Percentiles rank a stretch among this genome's conserved stretches.
phyloP scores from a whole-genome alignment of 2,888 invertebrate species.

The Phyllotreta cruciferae region DNA sequence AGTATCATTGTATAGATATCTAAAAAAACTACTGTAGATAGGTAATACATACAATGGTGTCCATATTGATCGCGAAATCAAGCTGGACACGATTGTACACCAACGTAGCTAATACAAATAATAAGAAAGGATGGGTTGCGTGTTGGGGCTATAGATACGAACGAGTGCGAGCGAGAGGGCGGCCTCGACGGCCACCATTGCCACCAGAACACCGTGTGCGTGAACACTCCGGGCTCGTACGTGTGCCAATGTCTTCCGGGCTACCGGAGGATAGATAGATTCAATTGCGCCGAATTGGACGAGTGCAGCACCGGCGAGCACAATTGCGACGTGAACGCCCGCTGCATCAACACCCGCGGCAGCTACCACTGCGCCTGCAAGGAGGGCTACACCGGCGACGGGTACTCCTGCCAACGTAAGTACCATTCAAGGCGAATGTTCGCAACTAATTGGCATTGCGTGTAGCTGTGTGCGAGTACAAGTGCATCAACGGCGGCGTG shows the following conservation, averaged over 20 bases:
- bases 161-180: constrained; percentile 83
- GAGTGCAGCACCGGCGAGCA: constrained; percentile 78
- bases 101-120: no score
- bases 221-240: constrained; percentile 83
- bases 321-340: constrained; percentile 77
- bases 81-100: no score
- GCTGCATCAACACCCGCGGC: constrained; percentile 82
- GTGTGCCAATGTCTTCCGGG: constrained; percentile 84
- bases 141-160: constrained; percentile 70
- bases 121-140: not conserved
- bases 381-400: constrained; percentile 79
- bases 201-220: constrained; percentile 81
- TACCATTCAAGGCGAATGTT: no score
- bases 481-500: constrained; percentile 83
- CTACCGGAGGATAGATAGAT: constrained; percentile 77
- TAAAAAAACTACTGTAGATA: no score
- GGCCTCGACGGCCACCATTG: constrained; percentile 85
- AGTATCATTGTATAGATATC: no score
- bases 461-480: constrained; percentile 80
- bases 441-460: no score
- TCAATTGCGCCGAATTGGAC: constrained; percentile 81
- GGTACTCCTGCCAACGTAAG: constrained; percentile 81
- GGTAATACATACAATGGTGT: no score
- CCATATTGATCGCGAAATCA: not conserved
- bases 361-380: constrained; percentile 80